phyloP scores from a whole-genome alignment of 2,797 vertebrate species.

The Trachurus trachurus region DNA sequence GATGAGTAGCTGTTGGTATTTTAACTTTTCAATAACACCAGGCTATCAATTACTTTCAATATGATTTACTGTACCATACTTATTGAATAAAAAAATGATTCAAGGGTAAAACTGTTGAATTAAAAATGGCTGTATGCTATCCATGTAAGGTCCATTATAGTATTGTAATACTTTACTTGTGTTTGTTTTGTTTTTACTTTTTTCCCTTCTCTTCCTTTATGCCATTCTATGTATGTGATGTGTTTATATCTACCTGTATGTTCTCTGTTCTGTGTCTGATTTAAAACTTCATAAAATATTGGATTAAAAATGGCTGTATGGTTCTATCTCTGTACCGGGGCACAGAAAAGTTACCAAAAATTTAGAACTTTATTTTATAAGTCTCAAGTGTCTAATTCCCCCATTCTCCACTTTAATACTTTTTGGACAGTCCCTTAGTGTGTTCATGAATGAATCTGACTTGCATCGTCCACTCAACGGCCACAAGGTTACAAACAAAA shows the following conservation, averaged over 20 bases:
- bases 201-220: no score
- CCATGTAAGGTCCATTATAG: no score
- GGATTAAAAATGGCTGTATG: background rate
- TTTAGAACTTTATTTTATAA: background rate
- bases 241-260: no score
- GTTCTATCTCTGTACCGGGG: no score
- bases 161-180: no score
- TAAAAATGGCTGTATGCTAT: background rate
- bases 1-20: background rate
- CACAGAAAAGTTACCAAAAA: background rate
- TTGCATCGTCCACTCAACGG: slow-evolving; percentile 10
- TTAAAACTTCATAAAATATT: no score
- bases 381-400: background rate
- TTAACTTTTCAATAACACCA: background rate
- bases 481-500: slow-evolving; percentile 41
- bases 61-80: background rate
- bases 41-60: background rate
- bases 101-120: background rate
- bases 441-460: slow-evolving; percentile 2
- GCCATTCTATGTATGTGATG: no score
- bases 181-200: no score
- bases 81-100: background rate
- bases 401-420: background rate
- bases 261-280: no score
- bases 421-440: background rate